These are phyloP conservation scores for Mormyrus proboscirostris DNA, from an alignment of 2,797 vertebrate species.

Conservation along the genomic window DNA sequence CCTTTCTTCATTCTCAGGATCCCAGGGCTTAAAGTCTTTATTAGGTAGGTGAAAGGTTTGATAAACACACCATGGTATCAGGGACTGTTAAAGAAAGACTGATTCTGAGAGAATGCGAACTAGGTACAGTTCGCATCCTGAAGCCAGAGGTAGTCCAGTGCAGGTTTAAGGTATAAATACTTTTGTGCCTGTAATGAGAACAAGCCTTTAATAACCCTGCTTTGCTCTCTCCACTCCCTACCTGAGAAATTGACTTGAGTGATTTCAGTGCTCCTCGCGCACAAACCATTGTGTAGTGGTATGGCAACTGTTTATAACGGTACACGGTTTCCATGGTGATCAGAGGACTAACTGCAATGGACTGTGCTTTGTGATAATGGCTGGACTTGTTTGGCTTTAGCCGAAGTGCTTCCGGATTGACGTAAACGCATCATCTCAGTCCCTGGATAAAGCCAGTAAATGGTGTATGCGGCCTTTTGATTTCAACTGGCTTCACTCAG, in stretches of 20 bases:
- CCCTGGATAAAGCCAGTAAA: constrained; percentile 23
- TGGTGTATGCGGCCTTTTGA: background rate
- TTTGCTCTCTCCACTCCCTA: constrained; percentile 47
- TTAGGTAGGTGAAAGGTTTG: background rate
- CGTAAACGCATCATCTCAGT: constrained; percentile 51
- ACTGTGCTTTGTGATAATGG: constrained; percentile 73
- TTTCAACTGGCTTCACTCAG: background rate
- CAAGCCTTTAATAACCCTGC: background rate
- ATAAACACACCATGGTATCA: background rate
- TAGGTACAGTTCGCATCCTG: background rate
- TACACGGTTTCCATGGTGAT: constrained; percentile 73
- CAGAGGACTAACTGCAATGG: constrained; percentile 61
- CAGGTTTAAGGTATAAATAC: background rate
- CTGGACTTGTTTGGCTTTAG: constrained; percentile 70
- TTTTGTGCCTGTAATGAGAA: constrained; percentile 21
- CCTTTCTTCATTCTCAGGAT: background rate
- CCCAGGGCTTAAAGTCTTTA: background rate
- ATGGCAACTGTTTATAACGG: constrained; percentile 71
- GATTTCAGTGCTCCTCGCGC: constrained; percentile 76
- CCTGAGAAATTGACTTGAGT: constrained; percentile 68
- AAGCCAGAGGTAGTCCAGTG: background rate
- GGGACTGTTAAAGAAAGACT: background rate
- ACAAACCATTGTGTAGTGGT: constrained; percentile 65
- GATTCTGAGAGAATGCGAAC: background rate
- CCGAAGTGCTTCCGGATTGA: constrained; percentile 64